Evolutionary conservation across 2,113 vertebrate genomes (phyloP).

Genomic region (Malurus elegans): DNA sequence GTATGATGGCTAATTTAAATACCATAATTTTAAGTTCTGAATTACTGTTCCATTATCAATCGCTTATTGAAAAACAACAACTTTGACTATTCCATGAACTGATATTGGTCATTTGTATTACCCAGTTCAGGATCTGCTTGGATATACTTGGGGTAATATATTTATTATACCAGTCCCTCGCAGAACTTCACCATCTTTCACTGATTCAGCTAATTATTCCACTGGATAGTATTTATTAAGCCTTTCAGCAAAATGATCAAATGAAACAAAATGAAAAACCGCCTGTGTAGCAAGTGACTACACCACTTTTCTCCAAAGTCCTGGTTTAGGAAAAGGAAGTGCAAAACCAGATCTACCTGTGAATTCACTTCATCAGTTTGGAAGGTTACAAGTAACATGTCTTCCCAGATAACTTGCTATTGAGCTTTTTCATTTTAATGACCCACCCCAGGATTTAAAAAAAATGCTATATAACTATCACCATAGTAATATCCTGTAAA

Average conservation of each 20-base stretch:
- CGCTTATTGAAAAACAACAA: neutral
- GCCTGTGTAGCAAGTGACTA: rapidly evolving
- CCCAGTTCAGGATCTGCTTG: neutral
- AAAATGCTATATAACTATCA: neutral
- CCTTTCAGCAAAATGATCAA: neutral
- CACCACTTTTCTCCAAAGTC: neutral
- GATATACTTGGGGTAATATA: neutral
- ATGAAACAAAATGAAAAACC: neutral
- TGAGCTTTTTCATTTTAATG: neutral
- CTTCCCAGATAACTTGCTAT: neutral
- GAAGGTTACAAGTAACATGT: neutral
- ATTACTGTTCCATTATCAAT: neutral
- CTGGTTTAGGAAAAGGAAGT: neutral
- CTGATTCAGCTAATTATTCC: neutral
- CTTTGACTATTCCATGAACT: neutral
- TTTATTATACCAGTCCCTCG: neutral
- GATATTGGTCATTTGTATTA: neutral
- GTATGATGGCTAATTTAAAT: neutral
- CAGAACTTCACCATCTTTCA: neutral
- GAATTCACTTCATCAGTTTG: neutral
- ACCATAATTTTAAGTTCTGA: neutral
- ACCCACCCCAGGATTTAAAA: neutral
- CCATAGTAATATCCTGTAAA: neutral
- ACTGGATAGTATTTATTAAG: neutral
- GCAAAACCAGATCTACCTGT: neutral